Conservation (phyloP, 2,113 vertebrate species). For the Phasianus colchicus region DNA sequence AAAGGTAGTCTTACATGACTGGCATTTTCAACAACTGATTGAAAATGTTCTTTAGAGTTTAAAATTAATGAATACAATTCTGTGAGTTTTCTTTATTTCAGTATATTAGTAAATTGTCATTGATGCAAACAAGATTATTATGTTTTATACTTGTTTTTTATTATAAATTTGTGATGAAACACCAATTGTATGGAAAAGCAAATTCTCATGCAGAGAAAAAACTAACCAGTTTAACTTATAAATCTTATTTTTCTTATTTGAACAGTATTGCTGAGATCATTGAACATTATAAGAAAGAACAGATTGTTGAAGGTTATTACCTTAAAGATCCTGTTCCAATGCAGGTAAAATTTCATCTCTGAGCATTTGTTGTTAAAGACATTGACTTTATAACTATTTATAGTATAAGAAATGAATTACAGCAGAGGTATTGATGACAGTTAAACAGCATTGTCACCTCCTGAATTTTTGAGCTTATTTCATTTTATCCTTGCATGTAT, state of each 20-base stretch:
- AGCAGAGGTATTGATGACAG: background rate
- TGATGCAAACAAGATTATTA: background rate
- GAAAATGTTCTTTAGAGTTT: background rate
- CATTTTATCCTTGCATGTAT: conserved; percentile 5
- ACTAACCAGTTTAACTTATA: conserved; percentile 11
- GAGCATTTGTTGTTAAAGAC: background rate
- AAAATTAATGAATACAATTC: background rate
- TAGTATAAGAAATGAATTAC: background rate
- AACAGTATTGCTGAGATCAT: conserved; percentile 95
- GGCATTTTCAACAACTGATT: conserved; percentile 6
- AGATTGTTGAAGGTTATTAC: conserved; percentile 97
- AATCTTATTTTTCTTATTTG: conserved; percentile 66
- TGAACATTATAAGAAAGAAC: conserved; percentile 97
- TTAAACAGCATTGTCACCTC: background rate
- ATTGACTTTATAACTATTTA: background rate
- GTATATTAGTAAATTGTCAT: conserved; percentile 16
- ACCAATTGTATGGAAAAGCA: background rate
- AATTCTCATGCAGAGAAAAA: background rate
- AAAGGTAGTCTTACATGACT: background rate
- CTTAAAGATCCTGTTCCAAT: conserved; percentile 94
- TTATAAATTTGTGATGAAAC: background rate
- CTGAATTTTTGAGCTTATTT: background rate
- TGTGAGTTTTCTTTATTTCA: background rate
- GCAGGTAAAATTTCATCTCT: conserved; percentile 83
- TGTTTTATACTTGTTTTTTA: conserved; percentile 18